Percentiles rank a stretch among this genome's conserved stretches.
These are phyloP conservation scores for Grantiella picta DNA, from an alignment of 2,113 vertebrate genomes.

Conservation along the genomic window DNA sequence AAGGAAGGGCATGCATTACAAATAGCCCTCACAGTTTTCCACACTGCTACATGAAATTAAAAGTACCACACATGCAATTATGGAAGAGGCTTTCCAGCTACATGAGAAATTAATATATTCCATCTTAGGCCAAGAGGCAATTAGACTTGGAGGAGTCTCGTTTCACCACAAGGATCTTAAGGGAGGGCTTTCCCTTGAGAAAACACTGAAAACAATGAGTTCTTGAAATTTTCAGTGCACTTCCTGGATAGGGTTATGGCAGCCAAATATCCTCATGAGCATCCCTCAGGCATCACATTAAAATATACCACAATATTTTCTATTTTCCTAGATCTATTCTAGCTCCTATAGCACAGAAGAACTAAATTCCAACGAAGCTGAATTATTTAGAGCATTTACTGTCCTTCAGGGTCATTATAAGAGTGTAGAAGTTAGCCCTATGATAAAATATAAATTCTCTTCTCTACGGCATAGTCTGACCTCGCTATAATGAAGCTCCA, in stretches of 20 bases:
- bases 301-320: neutral
- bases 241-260: neutral
- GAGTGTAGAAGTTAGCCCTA: neutral
- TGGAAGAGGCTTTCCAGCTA: neutral
- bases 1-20: neutral
- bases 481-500: constrained; percentile 35
- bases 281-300: neutral
- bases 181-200: neutral
- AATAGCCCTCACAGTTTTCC: neutral
- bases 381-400: constrained; percentile 31
- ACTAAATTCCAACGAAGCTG: neutral
- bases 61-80: neutral
- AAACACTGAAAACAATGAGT: neutral
- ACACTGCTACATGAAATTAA: neutral
- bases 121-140: neutral
- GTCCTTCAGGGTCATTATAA: constrained; percentile 32
- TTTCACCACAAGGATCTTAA: neutral
- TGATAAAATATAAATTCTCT: constrained; percentile 35
- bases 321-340: neutral
- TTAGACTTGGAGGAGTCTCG: neutral
- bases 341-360: neutral
- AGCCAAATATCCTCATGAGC: neutral
- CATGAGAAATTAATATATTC: neutral
- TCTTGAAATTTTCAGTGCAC: neutral
- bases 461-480: neutral